These are phyloP conservation scores for Limosa lapponica DNA, from an alignment of 2,797 vertebrate species.

Conservation along the genomic window DNA sequence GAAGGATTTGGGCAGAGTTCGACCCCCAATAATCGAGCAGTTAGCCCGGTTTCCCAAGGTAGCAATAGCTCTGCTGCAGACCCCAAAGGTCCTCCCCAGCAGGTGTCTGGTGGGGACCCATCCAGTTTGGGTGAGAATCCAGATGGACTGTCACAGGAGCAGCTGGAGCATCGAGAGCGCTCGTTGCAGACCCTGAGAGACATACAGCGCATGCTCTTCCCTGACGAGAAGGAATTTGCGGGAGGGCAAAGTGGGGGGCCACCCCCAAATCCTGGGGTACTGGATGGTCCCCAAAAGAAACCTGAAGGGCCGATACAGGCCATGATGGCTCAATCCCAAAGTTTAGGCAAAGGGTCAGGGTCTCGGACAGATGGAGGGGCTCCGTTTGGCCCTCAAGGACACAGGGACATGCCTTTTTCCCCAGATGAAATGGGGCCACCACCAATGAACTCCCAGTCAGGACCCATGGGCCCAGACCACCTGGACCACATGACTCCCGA, in stretches of 20 bases:
- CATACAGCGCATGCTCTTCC: conserved; percentile 99
- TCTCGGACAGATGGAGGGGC: conserved; percentile 92
- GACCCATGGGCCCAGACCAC: conserved; percentile 84
- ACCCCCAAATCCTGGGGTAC: conserved; percentile 74
- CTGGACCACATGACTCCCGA: conserved; percentile 98
- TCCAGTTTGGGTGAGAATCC: conserved; percentile 93
- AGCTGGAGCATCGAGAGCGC: conserved; percentile 85
- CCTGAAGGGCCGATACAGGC: conserved; percentile 96
- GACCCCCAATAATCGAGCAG: conserved; percentile 86
- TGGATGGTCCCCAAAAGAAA: conserved; percentile 85
- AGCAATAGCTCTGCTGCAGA: conserved; percentile 83
- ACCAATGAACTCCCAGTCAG: conserved; percentile 85
- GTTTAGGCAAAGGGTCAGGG: conserved; percentile 91
- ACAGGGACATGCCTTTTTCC: conserved; percentile 94
- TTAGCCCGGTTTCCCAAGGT: conserved; percentile 87
- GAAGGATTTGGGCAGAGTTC: conserved; percentile 85
- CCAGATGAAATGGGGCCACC: conserved; percentile 95
- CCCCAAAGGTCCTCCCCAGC: conserved; percentile 81
- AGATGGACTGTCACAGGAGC: conserved; percentile 95
- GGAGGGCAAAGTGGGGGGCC: conserved; percentile 78
- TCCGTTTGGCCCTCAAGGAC: conserved; percentile 91
- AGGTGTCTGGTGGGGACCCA: conserved; percentile 88
- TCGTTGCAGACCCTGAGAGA: conserved; percentile 89
- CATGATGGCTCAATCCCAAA: conserved; percentile 99
- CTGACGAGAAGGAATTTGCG: conserved; percentile 89